Conservation (phyloP, 64 coral and sea anemone species). For the Pachyseris speciosa region DNA sequence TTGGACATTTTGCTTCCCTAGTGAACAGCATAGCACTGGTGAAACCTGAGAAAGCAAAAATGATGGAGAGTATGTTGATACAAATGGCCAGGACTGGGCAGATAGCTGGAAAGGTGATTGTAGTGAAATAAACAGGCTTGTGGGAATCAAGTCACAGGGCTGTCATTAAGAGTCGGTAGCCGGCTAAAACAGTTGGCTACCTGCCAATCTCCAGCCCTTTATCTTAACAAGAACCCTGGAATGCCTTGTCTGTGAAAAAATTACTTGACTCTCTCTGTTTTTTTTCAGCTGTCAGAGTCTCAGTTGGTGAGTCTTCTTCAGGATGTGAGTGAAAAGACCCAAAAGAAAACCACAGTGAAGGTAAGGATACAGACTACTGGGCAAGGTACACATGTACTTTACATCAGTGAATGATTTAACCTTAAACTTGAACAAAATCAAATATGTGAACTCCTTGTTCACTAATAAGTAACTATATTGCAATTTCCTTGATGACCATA, state of each 20-base stretch:
- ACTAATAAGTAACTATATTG: too few species aligned
- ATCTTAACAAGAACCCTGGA: too few species aligned
- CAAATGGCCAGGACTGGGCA: slow-evolving; percentile 97
- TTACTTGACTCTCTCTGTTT: not conserved
- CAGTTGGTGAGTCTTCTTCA: slow-evolving; percentile 92
- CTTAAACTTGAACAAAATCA: not conserved
- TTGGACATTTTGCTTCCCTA: not conserved
- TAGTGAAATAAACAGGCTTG: too few species aligned
- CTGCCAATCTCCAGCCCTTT: too few species aligned
- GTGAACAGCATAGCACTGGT: slow-evolving; percentile 97
- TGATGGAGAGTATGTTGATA: slow-evolving; percentile 98
- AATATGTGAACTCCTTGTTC: not conserved
- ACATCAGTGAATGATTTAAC: not conserved
- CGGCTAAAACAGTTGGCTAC: too few species aligned
- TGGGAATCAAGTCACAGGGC: too few species aligned
- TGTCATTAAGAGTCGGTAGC: too few species aligned
- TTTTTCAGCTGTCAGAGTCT: slow-evolving; percentile 78
- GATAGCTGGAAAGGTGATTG: slow-evolving; percentile 93
- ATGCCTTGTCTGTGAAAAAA: not conserved
- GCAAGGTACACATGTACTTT: too few species aligned
- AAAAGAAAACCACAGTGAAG: slow-evolving; percentile 97
- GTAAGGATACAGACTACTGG: too few species aligned
- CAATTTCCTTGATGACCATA: too few species aligned
- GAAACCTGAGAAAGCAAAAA: slow-evolving; percentile 96
- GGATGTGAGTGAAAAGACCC: slow-evolving; percentile 77